These are phyloP conservation scores for Gallinago undulata DNA, from an alignment of 2,113 vertebrate species.

Conservation along the genomic window DNA sequence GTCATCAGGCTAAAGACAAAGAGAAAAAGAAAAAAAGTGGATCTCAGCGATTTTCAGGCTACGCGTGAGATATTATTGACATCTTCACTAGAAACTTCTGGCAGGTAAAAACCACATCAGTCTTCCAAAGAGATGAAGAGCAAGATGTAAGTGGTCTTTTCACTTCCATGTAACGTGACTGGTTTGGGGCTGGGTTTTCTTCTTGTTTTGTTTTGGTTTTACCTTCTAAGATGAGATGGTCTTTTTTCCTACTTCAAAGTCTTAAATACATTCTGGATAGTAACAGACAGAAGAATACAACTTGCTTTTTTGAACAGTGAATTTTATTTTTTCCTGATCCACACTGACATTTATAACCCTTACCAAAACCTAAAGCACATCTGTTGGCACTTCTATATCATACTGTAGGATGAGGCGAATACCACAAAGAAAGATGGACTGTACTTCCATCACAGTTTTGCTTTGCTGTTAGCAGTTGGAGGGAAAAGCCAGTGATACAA, in stretches of 20 bases:
- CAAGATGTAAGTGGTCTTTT: slow-evolving; percentile 17
- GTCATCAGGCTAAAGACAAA: neutral
- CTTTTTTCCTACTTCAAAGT: neutral
- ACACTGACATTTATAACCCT: slow-evolving; percentile 17
- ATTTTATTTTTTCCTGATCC: slow-evolving; percentile 23
- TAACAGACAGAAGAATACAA: neutral
- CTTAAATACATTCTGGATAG: neutral
- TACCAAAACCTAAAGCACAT: neutral
- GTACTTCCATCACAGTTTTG: neutral
- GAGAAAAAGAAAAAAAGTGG: neutral
- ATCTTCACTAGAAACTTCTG: neutral
- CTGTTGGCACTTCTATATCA: neutral
- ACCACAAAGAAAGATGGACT: neutral
- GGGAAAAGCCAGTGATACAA: neutral
- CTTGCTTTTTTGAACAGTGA: neutral
- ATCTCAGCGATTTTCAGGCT: neutral
- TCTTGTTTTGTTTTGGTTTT: slow-evolving; percentile 1
- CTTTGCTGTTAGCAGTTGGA: neutral
- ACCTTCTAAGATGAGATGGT: neutral
- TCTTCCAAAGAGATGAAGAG: neutral
- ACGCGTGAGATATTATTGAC: neutral
- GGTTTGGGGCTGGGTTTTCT: too few species aligned
- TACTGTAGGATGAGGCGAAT: neutral
- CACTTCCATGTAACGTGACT: neutral
- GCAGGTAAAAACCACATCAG: neutral